phyloP scores from a whole-genome alignment of 23 tunicate species.

The Aplidium turbinatum region DNA sequence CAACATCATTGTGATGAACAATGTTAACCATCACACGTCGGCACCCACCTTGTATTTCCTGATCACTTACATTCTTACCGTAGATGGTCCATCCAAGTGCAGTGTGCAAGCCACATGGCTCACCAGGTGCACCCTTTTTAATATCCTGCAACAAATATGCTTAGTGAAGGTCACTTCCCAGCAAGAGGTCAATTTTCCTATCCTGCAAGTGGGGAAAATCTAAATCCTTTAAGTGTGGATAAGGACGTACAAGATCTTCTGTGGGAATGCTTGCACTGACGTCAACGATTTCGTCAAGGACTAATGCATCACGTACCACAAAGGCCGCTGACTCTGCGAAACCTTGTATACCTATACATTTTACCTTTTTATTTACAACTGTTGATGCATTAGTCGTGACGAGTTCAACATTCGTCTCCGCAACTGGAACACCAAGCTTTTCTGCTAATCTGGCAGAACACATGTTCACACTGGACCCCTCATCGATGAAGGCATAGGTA shows the following conservation, averaged over 20 bases:
- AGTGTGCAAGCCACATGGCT: slow-evolving; percentile 15
- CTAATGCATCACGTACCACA: not conserved
- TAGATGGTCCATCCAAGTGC: slow-evolving; percentile 14
- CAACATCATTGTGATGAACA: not conserved
- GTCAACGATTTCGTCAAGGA: not conserved
- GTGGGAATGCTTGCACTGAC: slow-evolving; percentile 23
- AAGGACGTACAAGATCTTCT: not conserved
- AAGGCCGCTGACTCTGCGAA: not conserved
- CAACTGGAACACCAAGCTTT: not conserved
- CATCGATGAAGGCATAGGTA: slow-evolving; percentile 24
- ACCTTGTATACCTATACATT: not conserved
- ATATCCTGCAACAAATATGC: not conserved
- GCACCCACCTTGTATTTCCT: not conserved
- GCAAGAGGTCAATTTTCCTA: not conserved
- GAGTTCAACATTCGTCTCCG: not conserved
- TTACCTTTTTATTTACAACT: not conserved
- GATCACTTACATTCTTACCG: not conserved
- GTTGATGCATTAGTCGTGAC: slow-evolving; percentile 13
- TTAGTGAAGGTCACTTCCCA: slow-evolving; percentile 6
- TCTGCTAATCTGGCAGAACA: slow-evolving; percentile 4
- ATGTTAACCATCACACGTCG: not conserved
- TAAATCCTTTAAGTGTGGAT: not conserved
- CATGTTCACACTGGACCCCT: no score
- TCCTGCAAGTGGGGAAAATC: slow-evolving; percentile 11
- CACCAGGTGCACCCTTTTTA: not conserved